phyloP scores from a whole-genome alignment of 2,888 invertebrate genomes.

The Leucania comma region DNA sequence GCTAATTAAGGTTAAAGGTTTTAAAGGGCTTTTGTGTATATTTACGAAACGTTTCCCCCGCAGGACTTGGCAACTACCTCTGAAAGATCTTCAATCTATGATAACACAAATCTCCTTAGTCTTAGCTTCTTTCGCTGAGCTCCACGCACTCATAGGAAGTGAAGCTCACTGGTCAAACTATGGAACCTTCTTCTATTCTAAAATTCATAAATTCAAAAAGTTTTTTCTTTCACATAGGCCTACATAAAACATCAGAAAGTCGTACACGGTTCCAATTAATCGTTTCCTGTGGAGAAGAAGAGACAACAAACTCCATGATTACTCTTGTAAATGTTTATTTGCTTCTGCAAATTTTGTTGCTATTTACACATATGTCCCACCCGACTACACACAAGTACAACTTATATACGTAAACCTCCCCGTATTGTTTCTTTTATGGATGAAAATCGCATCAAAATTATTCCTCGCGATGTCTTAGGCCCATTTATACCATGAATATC shows the following conservation, averaged over 20 bases:
- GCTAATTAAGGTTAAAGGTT: not conserved
- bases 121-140: not conserved
- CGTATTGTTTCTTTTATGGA: too few species aligned
- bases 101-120: not conserved
- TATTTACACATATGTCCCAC: not conserved
- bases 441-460: too few species aligned
- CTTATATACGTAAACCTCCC: too few species aligned
- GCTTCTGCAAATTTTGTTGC: not conserved
- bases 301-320: too few species aligned
- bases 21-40: not conserved
- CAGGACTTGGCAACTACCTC: not conserved
- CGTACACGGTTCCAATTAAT: too few species aligned
- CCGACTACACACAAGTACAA: too few species aligned
- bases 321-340: too few species aligned
- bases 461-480: too few species aligned
- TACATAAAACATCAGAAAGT: too few species aligned
- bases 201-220: too few species aligned
- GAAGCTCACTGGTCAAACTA: not conserved
- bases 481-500: not conserved
- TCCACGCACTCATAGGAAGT: constrained; percentile 8
- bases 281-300: too few species aligned
- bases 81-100: not conserved
- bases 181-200: not conserved
- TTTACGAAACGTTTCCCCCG: not conserved
- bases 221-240: too few species aligned